Evolutionary conservation across 2,888 invertebrate species (phyloP).

Genomic region (Chirona hameri): DNA sequence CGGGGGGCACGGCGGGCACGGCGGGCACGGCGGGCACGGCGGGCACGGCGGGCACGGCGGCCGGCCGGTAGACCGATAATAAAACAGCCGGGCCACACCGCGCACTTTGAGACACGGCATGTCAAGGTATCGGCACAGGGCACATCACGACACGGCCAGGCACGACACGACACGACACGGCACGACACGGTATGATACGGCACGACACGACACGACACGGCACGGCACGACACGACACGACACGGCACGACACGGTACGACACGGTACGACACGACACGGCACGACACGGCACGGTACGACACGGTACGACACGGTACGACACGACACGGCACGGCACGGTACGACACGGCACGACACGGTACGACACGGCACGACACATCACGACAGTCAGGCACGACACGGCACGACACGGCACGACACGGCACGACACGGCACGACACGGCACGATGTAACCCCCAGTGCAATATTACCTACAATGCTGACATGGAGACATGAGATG

Average conservation of each 20-base stretch:
- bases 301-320: no score
- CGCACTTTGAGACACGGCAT: no score
- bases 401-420: background rate
- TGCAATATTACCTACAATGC: no score
- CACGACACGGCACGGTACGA: background rate
- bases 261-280: background rate
- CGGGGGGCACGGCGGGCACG: background rate
- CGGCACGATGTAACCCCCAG: background rate
- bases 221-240: no score
- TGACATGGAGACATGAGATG: no score
- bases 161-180: background rate
- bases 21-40: no score
- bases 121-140: no score
- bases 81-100: no score
- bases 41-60: no score
- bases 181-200: background rate
- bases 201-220: background rate
- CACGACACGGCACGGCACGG: background rate
- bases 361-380: background rate
- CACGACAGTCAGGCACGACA: no score
- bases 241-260: background rate
- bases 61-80: no score
- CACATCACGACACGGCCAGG: no score
- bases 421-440: background rate
- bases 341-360: background rate